A percentile compares a stretch with the other conserved stretches of the same genome.
Conservation (phyloP, 2,797 vertebrate species). For the Macropus fuliginosus region DNA sequence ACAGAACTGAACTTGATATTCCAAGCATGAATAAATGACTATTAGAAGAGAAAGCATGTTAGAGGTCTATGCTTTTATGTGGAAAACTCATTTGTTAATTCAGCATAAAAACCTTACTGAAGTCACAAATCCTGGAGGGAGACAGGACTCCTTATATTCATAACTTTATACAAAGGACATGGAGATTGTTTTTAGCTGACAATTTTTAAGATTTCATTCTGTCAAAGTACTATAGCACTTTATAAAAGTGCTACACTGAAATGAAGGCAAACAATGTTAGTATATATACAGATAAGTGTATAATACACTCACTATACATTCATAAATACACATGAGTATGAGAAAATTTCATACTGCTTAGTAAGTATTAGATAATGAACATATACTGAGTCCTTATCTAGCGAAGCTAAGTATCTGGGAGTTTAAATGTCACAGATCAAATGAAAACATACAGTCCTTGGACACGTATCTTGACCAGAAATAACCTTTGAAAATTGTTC, state of each 20-base stretch:
- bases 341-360: constrained; percentile 10
- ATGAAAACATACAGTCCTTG: neutral
- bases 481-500: neutral
- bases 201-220: constrained; percentile 12
- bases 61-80: neutral
- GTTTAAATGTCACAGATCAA: constrained; percentile 11
- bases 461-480: neutral
- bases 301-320: neutral
- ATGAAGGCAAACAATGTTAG: constrained; percentile 9
- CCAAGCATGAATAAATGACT: constrained; percentile 14
- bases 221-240: neutral
- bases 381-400: constrained; percentile 11
- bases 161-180: neutral
- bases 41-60: neutral
- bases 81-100: neutral
- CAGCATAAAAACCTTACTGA: neutral
- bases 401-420: constrained; percentile 15
- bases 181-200: neutral
- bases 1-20: constrained; percentile 29
- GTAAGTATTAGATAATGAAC: constrained; percentile 17
- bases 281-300: constrained; percentile 28
- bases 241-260: constrained; percentile 19
- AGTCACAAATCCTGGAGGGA: neutral
- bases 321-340: neutral
- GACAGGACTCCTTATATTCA: neutral